phyloP scores from a whole-genome alignment of 1,140 invertebrate genomes.

The Plodia interpunctella region DNA sequence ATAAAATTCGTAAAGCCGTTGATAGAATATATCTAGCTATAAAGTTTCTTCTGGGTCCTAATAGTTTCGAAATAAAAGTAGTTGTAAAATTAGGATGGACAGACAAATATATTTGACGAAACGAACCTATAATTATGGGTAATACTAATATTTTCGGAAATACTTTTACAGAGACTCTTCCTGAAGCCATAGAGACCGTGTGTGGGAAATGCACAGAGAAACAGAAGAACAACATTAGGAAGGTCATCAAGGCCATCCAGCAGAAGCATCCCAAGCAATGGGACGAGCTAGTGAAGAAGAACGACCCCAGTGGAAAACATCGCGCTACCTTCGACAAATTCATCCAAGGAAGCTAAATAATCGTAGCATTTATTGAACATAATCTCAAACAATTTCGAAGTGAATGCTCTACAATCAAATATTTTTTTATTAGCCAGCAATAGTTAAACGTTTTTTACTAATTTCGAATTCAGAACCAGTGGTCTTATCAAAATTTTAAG shows the following conservation, averaged over 20 bases:
- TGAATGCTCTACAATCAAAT: too few species aligned
- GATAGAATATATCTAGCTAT: too few species aligned
- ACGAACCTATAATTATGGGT: too few species aligned
- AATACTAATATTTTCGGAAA: background rate
- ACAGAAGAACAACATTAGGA: constrained; percentile 79
- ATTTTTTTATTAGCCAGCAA: too few species aligned
- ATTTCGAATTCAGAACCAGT: too few species aligned
- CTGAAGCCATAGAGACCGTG: constrained; percentile 79
- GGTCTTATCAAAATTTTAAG: too few species aligned
- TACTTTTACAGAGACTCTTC: constrained; percentile 75
- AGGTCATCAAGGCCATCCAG: constrained; percentile 77
- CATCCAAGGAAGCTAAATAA: constrained; percentile 47
- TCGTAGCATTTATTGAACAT: background rate
- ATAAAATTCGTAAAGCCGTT: too few species aligned
- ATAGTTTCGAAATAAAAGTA: too few species aligned
- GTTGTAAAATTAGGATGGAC: too few species aligned
- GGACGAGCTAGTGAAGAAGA: constrained; percentile 70
- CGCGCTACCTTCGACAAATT: constrained; percentile 62
- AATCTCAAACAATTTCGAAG: background rate
- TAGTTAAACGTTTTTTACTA: too few species aligned
- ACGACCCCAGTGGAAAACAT: constrained; percentile 61
- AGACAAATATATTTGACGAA: too few species aligned
- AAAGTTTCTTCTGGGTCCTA: too few species aligned
- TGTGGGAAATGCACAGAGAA: constrained; percentile 79
- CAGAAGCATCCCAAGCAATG: constrained; percentile 69